Evolutionary conservation across 2,888 invertebrate species (phyloP), one percentile per base, ranked within the genome.

Genomic region (Caenorhabditis angaria): DNA sequence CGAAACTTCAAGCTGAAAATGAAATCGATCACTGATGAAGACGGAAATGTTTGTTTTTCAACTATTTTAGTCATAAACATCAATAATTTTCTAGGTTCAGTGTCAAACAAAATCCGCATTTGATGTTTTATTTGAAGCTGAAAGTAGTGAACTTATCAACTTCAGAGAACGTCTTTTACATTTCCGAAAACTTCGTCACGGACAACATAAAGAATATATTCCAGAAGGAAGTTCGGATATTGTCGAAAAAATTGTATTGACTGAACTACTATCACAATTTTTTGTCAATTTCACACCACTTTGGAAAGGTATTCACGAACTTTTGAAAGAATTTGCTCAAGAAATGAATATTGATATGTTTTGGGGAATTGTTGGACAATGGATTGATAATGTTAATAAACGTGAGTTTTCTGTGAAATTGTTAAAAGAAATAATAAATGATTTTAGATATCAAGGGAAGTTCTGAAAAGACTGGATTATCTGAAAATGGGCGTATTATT

Each of bases 211-310:
- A n/a, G 61, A 66, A n/a, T 70, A 65, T 50, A 61, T 78, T 41
- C 81, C 81, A n/a, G 25, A 64, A 20, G 74, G 69, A 41, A 50
- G 67, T 18, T 51, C 53, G 18, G 68, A 68, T 24, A 64, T 64
- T 22, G 67, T 75, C 22, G 77, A 81, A 54, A 58, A 66, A 62
- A 70, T 78, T 24, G 91, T 93, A 0, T 87, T 97, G 24, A 90
- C 92, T 71, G 94, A 93, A 84, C 90, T 95, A 83, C 90, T 95
- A 35, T 94, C 95, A 1, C 91, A 87, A 70, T 89, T 95, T 58
- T 93, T 93, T 88, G 90, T 93, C 24, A 95, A 95, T 88, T 95
- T 97, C 85, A 93, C 93, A 81, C 89, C 94, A 18, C 88, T 97
- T 0, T 96, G 96, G 96, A 92, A 93, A 73, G 94, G 95, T 0